Evolutionary conservation across 1,140 invertebrate species (phyloP), one percentile per base, ranked within the genome.

Genomic region (Wasmannia auropunctata): DNA sequence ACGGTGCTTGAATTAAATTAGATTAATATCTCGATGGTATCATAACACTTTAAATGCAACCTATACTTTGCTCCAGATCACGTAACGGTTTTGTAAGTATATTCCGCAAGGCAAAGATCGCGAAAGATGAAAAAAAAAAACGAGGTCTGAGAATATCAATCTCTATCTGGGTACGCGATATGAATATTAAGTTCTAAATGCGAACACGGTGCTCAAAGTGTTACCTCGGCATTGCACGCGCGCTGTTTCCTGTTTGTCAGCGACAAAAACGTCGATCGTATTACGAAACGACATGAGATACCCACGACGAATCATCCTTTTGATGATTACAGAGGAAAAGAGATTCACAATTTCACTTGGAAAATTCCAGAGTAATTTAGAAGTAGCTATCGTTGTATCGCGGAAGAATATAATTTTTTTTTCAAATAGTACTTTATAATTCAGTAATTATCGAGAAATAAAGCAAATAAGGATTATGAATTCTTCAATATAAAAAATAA

Each of bases 221-320:
- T 85, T 77, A 58, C 65, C 49, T 51, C 72, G 37, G 2, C n/a
- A n/a, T 60, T 72, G 51, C 65, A 28, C 16, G 56, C 62, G 43
- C 49, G 11, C 14, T 63, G 25, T 40, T 77, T 85, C 31, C 72
- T 77, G 60, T 77, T 85, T 75, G 43, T 77, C 46, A 62, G 80
- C 31, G 54, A 83, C 70, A 69, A 81, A 81, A 54, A 51, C 22
- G 14, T 31, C 72, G 34, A 54, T 40, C 37, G 46, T 37, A 54
- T 88, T 88, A 56, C 60, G 76, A 83, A 83, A 88, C 28, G 49
- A 46, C 22, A 31, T 3, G 43, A 62, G 10, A 14, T n/a, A 54
- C 25, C 19, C 54, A 72, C 6, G 37, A 31, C 70, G 31, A 74
- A 31, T 74, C 40, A 74, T 58, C 34, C 25, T 25, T 37, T 51